These are phyloP conservation scores for Eubasilissa regina DNA, from an alignment of 1,140 invertebrate genomes.

Conservation along the genomic window DNA sequence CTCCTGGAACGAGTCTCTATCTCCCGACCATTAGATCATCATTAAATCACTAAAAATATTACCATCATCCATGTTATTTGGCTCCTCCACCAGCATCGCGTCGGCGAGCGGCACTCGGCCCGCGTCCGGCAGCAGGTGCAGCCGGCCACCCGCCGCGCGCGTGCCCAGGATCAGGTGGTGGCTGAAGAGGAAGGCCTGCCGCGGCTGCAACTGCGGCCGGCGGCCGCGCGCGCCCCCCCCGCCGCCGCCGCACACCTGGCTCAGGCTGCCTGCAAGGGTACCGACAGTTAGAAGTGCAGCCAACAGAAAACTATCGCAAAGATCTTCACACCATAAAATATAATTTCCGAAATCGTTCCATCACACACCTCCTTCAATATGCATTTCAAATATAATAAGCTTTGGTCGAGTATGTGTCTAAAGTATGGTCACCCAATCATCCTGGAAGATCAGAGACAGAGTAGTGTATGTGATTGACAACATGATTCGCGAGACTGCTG, in stretches of 20 bases:
- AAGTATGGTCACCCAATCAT: too few species aligned
- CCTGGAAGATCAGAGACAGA: too few species aligned
- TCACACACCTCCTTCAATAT: too few species aligned
- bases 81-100: slow-evolving; percentile 88
- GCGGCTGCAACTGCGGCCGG: slow-evolving; percentile 79
- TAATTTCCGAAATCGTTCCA: too few species aligned
- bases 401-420: too few species aligned
- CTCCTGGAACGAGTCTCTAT: too few species aligned
- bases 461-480: too few species aligned
- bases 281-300: neutral
- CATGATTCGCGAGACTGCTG: too few species aligned
- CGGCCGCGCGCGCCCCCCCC: slow-evolving; percentile 71
- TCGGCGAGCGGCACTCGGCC: slow-evolving; percentile 90
- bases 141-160: slow-evolving; percentile 85
- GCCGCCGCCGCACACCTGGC: slow-evolving; percentile 70
- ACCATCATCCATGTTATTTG: slow-evolving; percentile 79
- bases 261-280: slow-evolving; percentile 65
- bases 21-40: too few species aligned
- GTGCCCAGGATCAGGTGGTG: slow-evolving; percentile 90
- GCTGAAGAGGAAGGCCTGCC: slow-evolving; percentile 91
- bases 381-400: too few species aligned
- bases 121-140: slow-evolving; percentile 87
- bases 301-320: too few species aligned
- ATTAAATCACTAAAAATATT: slow-evolving; percentile 37
- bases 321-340: too few species aligned